These are phyloP conservation scores for Hyaena hyaena DNA, from an alignment of 2,113 vertebrate genomes.

Conservation along the genomic window DNA sequence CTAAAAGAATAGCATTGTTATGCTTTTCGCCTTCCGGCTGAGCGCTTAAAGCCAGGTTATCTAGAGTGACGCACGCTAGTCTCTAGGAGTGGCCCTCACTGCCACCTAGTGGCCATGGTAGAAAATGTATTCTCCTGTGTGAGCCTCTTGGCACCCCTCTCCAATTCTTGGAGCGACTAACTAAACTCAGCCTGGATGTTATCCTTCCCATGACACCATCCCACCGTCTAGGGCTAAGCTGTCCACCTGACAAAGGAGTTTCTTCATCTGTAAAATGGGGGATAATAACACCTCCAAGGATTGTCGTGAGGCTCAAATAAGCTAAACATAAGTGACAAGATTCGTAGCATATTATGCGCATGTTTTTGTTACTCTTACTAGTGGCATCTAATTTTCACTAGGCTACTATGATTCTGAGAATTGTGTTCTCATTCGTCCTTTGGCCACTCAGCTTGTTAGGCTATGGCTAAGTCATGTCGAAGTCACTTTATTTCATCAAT, in stretches of 20 bases:
- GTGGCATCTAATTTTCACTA: neutral
- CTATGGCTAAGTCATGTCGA: neutral
- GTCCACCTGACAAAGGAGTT: neutral
- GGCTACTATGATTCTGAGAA: neutral
- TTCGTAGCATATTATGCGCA: neutral
- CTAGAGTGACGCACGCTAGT: neutral
- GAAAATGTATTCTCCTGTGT: neutral
- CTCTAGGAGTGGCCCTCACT: neutral
- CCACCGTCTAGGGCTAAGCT: neutral
- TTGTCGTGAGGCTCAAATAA: neutral
- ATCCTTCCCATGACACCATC: neutral
- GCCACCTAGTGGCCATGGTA: conserved; percentile 45
- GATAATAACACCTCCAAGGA: neutral
- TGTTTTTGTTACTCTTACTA: neutral
- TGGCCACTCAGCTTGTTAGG: neutral
- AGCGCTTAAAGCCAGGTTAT: neutral
- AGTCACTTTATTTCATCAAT: conserved; percentile 35
- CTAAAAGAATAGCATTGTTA: neutral
- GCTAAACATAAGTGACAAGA: neutral
- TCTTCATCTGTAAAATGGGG: neutral
- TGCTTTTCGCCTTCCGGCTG: neutral
- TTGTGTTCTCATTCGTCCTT: neutral
- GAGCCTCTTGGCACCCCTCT: fast-evolving
- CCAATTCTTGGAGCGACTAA: neutral
- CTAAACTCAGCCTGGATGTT: neutral